Evolutionary conservation across 1,140 invertebrate genomes (phyloP), one percentile per base, ranked within the genome.

Genomic region (Megathymus violae): DNA sequence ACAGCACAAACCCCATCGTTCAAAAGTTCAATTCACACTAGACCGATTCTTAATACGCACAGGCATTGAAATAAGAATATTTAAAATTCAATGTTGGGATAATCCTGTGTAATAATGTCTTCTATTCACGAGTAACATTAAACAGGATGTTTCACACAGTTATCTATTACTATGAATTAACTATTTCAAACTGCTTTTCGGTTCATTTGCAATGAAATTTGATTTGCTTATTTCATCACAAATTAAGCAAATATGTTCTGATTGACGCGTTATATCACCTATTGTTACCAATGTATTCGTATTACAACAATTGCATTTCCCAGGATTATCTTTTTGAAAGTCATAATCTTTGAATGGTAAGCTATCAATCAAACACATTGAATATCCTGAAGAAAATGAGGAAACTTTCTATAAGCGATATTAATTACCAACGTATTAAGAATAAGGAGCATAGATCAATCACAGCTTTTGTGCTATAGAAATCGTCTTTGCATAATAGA

Each of bases 351-450:
- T 11, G 19, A 46, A 46, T 46, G 19, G 43, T 13, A 3, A 17
- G 6, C 19, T 3, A 48, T 48, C 46, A 48, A 48, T 48, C 46
- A 48, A 48, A 14, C n/a, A 27, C 6, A 43, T 31, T 22, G 46
- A 13, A 43, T 14, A 2, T 46, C n/a, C n/a, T 46, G 16, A 25
- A 46, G 0, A 13, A 25, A 48, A 10, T 4, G 25, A 48, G 46
- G 46, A 46, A n/a, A n/a, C n/a, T n/a, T n/a, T 19, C 25, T 31
- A 22, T 31, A 31, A 31, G 25, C 22, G 22, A 31, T 48, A 48
- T 48, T 48, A 48, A 48, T 48, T 14, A 11, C 46, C 27, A 4
- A 31, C 7, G 22, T 31, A 48, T 48, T 48, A 47, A 47, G 44
- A 25, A 47, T 47, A 16, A 10, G 17, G 15, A 47, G 44, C 19